Percentiles rank a stretch among this genome's conserved stretches.
Evolutionary conservation across 2,888 invertebrate species (phyloP).

Genomic region (Nudaria mundana): DNA sequence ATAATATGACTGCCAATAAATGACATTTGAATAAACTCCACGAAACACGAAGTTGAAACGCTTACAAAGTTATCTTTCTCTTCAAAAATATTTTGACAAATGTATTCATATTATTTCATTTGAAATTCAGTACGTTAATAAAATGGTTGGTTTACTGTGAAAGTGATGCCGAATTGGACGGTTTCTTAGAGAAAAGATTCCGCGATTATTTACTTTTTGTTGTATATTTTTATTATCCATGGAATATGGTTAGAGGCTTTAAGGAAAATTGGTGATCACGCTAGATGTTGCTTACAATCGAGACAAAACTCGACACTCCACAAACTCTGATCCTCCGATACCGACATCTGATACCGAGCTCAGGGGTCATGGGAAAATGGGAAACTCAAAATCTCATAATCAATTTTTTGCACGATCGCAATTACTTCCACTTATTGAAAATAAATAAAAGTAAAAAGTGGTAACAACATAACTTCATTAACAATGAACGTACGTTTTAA

Average conservation of each 20-base stretch:
- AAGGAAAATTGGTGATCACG: not conserved
- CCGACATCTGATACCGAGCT: no score
- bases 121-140: slow-evolving; percentile 11
- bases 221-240: slow-evolving; percentile 31
- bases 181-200: slow-evolving; percentile 20
- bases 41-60: not conserved
- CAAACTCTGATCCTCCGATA: no score
- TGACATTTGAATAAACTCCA: slow-evolving; percentile 5
- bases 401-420: no score
- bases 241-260: slow-evolving; percentile 33
- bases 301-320: no score
- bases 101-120: slow-evolving; percentile 10
- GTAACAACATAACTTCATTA: slow-evolving; percentile 1
- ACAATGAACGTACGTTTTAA: slow-evolving; percentile 7
- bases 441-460: not conserved
- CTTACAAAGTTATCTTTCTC: slow-evolving; percentile 1
- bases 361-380: no score
- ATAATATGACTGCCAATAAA: slow-evolving; percentile 5
- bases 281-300: no score
- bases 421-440: no score
- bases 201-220: slow-evolving; percentile 4
- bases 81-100: slow-evolving; percentile 5
- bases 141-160: slow-evolving; percentile 2
- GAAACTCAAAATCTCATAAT: no score
- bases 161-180: slow-evolving; percentile 1